Percentiles rank a stretch among this genome's conserved stretches.
phyloP scores from a whole-genome alignment of 2,797 vertebrate genomes.

The Hybognathus amarus region DNA sequence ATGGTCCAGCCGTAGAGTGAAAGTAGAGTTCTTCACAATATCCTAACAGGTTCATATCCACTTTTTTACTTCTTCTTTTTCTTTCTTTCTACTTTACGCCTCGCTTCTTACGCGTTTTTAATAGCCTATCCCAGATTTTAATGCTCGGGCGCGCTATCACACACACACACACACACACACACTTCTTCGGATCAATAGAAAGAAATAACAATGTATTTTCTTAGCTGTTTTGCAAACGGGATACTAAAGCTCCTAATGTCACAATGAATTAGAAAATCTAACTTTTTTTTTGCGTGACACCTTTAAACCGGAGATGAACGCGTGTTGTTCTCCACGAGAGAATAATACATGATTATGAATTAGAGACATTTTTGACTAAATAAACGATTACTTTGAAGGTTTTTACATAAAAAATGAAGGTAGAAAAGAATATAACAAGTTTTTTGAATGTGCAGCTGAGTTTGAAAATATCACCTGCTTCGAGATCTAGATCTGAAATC shows the following conservation, averaged over 20 bases:
- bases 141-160: not conserved
- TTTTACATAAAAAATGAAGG: not conserved
- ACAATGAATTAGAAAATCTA: not conserved
- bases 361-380: not conserved
- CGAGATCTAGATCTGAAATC: not conserved
- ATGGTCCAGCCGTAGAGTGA: constrained; percentile 85
- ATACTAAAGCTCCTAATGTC: not conserved
- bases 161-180: constrained; percentile 25
- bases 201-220: not conserved
- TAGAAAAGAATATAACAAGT: not conserved
- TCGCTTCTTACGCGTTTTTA: not conserved
- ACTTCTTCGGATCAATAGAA: constrained; percentile 17
- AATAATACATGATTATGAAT: not conserved
- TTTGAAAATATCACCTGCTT: not conserved
- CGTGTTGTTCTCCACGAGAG: constrained; percentile 2
- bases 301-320: constrained; percentile 10
- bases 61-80: constrained; percentile 26
- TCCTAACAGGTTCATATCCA: constrained; percentile 82
- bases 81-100: not conserved
- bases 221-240: not conserved
- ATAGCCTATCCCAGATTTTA: not conserved
- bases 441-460: constrained; percentile 11
- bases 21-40: constrained; percentile 84
- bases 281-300: constrained; percentile 2
- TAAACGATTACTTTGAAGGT: not conserved